A percentile compares a stretch with the other conserved stretches of the same genome.
Evolutionary conservation across 2,888 invertebrate species (phyloP).

Genomic region (Euzophera pinguis): DNA sequence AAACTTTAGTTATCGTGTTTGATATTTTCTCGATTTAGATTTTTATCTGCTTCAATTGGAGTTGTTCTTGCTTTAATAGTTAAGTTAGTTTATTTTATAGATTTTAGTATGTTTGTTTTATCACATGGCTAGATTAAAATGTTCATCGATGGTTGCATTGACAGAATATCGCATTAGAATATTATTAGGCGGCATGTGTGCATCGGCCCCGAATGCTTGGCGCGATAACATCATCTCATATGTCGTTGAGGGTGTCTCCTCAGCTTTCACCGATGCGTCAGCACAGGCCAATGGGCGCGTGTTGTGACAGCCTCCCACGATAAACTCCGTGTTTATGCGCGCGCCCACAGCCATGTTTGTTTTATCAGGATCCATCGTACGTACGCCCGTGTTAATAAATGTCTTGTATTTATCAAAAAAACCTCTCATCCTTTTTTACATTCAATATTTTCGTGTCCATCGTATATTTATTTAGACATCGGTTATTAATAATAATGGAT

Average conservation of each 20-base stretch:
- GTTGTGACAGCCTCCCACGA: slow-evolving; percentile 80
- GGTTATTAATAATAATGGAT: slow-evolving; percentile 77
- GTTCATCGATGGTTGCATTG: slow-evolving; percentile 47
- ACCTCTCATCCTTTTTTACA: slow-evolving; percentile 52
- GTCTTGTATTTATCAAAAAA: slow-evolving; percentile 59
- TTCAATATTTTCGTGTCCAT: slow-evolving; percentile 58
- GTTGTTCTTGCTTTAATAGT: not conserved
- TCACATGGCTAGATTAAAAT: slow-evolving; percentile 22
- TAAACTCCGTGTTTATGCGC: slow-evolving; percentile 73
- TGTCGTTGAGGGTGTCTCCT: slow-evolving; percentile 60
- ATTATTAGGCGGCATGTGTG: slow-evolving; percentile 48
- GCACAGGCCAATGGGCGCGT: slow-evolving; percentile 55
- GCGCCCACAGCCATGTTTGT: slow-evolving; percentile 77
- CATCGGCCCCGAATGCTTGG: slow-evolving; percentile 63
- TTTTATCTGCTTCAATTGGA: not conserved
- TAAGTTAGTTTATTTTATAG: not conserved
- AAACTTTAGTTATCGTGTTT: slow-evolving; percentile 36
- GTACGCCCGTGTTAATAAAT: slow-evolving; percentile 74
- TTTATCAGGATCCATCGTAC: slow-evolving; percentile 75
- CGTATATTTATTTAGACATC: slow-evolving; percentile 74
- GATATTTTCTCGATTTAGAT: slow-evolving; percentile 22
- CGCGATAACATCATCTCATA: slow-evolving; percentile 60
- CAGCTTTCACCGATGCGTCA: slow-evolving; percentile 72
- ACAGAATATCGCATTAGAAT: slow-evolving; percentile 42
- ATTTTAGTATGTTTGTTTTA: not conserved